phyloP scores from a whole-genome alignment of 2,888 invertebrate species.

The Drosophila birchii region DNA sequence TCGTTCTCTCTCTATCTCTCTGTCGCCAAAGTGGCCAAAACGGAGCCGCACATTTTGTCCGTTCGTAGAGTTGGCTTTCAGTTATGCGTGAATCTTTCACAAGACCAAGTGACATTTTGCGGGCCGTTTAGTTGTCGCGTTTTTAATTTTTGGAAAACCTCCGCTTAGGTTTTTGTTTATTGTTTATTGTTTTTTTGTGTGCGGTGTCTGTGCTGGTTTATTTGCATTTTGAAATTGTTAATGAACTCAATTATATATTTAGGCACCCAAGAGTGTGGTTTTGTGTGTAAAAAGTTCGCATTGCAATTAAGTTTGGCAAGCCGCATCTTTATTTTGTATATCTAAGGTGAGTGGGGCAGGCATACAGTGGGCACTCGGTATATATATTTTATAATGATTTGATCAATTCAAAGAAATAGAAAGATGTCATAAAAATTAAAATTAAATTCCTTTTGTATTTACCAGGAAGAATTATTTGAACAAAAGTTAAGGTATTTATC shows the following conservation, averaged over 20 bases:
- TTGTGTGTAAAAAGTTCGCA: conserved; percentile 32
- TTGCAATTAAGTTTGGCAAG: conserved; percentile 39
- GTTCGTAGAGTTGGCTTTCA: conserved; percentile 55
- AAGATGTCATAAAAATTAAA: neutral
- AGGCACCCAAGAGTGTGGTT: conserved; percentile 18
- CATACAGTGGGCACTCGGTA: neutral
- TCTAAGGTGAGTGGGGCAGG: conserved; percentile 16
- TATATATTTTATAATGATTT: neutral
- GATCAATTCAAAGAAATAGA: neutral
- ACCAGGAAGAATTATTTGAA: too few species aligned
- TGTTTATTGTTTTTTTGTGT: conserved; percentile 14
- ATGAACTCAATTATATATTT: conserved; percentile 45
- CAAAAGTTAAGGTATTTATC: neutral
- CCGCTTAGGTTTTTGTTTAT: conserved; percentile 10
- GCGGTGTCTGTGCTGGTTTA: conserved; percentile 25
- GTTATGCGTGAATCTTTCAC: conserved; percentile 82
- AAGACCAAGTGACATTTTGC: conserved; percentile 74
- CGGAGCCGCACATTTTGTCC: conserved; percentile 11
- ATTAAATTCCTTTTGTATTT: neutral
- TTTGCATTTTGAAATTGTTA: conserved; percentile 43
- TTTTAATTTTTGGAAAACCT: conserved; percentile 31
- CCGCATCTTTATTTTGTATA: conserved; percentile 14
- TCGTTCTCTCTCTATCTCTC: conserved; percentile 5
- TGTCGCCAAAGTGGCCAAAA: conserved; percentile 5
- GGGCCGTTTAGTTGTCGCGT: conserved; percentile 37